Conservation (phyloP, 1,140 invertebrate genomes). For the Euschistus heros region DNA sequence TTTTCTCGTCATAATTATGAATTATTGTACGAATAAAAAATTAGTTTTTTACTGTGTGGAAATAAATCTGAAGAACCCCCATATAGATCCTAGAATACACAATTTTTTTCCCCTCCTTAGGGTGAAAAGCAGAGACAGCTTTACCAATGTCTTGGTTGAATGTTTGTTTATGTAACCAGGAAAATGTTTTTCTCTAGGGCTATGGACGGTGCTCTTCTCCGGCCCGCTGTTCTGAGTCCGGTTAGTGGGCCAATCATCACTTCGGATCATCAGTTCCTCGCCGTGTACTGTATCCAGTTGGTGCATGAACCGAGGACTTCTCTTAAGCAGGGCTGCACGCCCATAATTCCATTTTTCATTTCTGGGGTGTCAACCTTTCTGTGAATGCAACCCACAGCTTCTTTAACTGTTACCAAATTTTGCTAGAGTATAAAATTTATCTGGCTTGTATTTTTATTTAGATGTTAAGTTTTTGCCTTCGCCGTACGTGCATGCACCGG, state of each 20-base stretch:
- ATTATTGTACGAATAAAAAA: too few relatives aligned
- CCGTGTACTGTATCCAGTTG: constrained; percentile 3
- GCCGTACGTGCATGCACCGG: too few relatives aligned
- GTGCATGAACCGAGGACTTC: neutral
- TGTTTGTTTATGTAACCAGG: neutral
- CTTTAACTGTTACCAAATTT: too few relatives aligned
- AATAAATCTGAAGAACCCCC: too few relatives aligned
- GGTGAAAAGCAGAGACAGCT: neutral
- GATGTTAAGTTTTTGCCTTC: too few relatives aligned
- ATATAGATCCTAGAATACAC: too few relatives aligned
- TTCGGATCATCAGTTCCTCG: constrained; percentile 11
- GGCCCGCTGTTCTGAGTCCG: constrained; percentile 38
- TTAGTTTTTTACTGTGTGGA: too few relatives aligned
- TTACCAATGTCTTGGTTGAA: constrained; percentile 1
- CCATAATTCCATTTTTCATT: constrained; percentile 32
- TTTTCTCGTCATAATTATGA: too few relatives aligned
- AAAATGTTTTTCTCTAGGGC: constrained; percentile 28
- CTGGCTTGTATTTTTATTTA: too few relatives aligned
- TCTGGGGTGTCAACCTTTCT: constrained; percentile 35
- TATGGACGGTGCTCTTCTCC: constrained; percentile 36
- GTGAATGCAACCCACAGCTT: too few relatives aligned
- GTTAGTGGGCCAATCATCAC: constrained; percentile 33
- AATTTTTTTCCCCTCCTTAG: too few relatives aligned
- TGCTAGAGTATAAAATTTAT: too few relatives aligned
- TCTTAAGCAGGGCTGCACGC: neutral